phyloP scores from a whole-genome alignment of 2,797 vertebrate species.

The Pempheris klunzingeri region DNA sequence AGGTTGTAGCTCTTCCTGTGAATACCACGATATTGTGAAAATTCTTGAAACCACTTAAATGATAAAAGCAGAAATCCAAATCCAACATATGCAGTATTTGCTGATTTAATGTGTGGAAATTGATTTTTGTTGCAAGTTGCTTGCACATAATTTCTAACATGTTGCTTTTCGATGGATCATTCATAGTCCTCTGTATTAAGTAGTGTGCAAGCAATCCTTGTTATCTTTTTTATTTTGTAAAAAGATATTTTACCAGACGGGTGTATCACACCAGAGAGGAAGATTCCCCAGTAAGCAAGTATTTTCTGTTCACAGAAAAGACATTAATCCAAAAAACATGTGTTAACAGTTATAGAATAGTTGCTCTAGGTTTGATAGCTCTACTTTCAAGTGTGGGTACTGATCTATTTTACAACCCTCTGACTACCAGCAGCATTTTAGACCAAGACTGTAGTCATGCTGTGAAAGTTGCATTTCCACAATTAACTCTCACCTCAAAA shows the following conservation, averaged over 20 bases:
- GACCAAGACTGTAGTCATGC: neutral
- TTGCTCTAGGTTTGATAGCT: neutral
- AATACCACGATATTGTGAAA: neutral
- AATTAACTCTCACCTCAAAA: neutral
- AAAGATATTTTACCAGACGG: neutral
- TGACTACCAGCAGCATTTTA: neutral
- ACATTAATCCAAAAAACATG: too few species aligned
- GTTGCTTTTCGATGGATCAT: neutral
- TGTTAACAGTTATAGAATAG: neutral
- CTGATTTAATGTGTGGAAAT: neutral
- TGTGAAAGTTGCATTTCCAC: slow-evolving; percentile 10
- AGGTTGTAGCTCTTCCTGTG: neutral
- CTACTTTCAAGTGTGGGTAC: neutral
- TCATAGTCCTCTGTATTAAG: neutral
- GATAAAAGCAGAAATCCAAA: slow-evolving; percentile 10
- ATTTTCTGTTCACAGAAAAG: neutral
- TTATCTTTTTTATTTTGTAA: neutral
- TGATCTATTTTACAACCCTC: neutral
- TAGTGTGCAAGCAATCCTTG: too few species aligned
- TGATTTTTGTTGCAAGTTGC: neutral
- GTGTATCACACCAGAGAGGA: neutral
- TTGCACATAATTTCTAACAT: neutral
- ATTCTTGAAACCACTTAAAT: neutral
- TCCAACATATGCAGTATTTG: neutral
- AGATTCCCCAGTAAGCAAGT: neutral